A percentile compares a stretch with the other conserved stretches of the same genome.
phyloP scores from a whole-genome alignment of 2,113 vertebrate species.

The Periophthalmus modestus region DNA sequence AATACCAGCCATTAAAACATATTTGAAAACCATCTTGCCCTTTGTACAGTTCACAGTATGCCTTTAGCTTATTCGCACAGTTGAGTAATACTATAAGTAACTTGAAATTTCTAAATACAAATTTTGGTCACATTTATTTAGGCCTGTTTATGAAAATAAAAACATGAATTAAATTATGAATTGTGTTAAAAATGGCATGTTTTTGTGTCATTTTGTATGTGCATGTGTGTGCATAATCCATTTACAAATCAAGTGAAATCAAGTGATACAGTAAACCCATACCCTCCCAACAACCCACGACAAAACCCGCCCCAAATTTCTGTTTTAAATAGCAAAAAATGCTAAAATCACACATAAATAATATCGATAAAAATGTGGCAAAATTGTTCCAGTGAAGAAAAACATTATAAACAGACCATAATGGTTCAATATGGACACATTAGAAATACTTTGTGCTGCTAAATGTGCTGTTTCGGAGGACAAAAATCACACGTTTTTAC shows the following conservation, averaged over 20 bases:
- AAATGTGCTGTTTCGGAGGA: slow-evolving; percentile 66
- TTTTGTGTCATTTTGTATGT: slow-evolving; percentile 29
- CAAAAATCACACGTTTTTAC: slow-evolving; percentile 52
- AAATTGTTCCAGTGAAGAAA: slow-evolving; percentile 50
- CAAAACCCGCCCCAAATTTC: slow-evolving; percentile 1
- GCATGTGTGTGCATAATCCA: slow-evolving; percentile 43
- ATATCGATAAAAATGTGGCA: slow-evolving; percentile 57
- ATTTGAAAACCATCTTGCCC: not conserved
- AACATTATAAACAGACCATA: slow-evolving; percentile 31
- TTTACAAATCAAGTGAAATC: slow-evolving; percentile 44
- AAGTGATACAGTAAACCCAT: slow-evolving; percentile 19
- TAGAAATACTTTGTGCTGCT: slow-evolving; percentile 67
- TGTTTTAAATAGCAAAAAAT: slow-evolving; percentile 38
- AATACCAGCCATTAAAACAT: not conserved
- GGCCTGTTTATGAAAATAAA: slow-evolving; percentile 18
- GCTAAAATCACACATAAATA: slow-evolving; percentile 51
- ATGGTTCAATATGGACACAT: slow-evolving; percentile 36
- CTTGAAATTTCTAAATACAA: not conserved
- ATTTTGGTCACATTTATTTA: slow-evolving; percentile 39
- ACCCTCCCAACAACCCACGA: not conserved
- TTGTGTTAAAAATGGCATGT: slow-evolving; percentile 27
- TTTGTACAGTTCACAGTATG: not conserved
- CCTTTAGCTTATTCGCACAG: slow-evolving; percentile 8
- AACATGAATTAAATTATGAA: slow-evolving; percentile 17
- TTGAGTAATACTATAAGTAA: not conserved